Base-by-base conservation (phyloP, 2,113 vertebrate genomes). In the Hystrix brachyura region DNA sequence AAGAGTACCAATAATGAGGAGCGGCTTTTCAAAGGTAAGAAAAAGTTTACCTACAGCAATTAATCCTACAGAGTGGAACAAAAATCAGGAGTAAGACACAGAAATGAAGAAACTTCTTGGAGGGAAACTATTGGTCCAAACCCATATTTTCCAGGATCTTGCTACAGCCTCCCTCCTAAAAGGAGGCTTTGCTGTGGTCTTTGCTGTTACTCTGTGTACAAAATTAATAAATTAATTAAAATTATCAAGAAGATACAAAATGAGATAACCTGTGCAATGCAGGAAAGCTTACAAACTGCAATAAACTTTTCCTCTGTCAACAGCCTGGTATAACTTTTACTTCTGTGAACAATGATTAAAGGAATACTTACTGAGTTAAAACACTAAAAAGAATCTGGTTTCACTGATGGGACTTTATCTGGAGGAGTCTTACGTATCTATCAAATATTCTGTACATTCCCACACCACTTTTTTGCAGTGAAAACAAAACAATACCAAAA, bases 41-140 rank as follows among this genome's bases (percentile, higher is more conserved):
- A 91, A 94, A 95, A 67, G 32, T 87, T 94, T 85, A 92, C 78
- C 87, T 92, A 93, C 21, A 90, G 90, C 46, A 89, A 87, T 67
- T 55, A 87, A 95, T 29, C n/a, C 64, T 86, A 81, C 17, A 90
- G 8, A 59, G 18, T 10, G 11, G 14, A 95, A 94, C 60, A 85
- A 53, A 57, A 92, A 9, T 23, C 71, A 88, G 34, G 21, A 82
- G 64, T 32, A 90, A 69, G 57, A 94, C 79, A 64, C 43, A 78
- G 34, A 53, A 78, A 91, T 79, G 5, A 95, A 62, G n/a, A 32
- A 23, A 91, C 60, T 83, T 76, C 43, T 57, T 51, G 38, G 34
- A 64, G 55, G 13, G 67, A 55, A 86, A 59, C 34, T 89, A 65
- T 38, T 69, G 43, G 48, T 64, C 38, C 85, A 96, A 94, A 87